Conservation (phyloP, 1,140 invertebrate genomes). For the Drosophila nebulosa region DNA sequence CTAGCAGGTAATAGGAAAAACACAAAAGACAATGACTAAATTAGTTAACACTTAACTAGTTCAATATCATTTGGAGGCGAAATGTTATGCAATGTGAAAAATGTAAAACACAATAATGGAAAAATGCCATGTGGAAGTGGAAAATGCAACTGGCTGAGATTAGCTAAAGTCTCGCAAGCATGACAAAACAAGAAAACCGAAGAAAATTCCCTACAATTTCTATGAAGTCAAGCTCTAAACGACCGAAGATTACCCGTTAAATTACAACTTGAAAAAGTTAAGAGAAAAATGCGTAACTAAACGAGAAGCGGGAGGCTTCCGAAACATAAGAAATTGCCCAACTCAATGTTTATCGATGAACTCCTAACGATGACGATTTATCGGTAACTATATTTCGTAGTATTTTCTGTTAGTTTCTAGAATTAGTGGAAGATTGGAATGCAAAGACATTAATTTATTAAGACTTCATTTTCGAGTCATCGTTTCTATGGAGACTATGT, state of each 20-base stretch:
- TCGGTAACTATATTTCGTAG: no score
- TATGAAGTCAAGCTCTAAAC: neutral
- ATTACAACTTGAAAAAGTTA: no score
- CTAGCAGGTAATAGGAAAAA: neutral
- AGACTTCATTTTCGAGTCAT: no score
- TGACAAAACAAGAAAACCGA: neutral
- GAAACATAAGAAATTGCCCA: no score
- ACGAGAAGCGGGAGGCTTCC: no score
- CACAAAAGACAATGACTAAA: neutral
- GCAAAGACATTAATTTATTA: no score
- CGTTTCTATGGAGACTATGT: no score
- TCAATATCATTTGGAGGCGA: neutral
- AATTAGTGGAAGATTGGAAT: no score
- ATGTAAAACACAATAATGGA: neutral
- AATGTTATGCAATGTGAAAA: constrained; percentile 1
- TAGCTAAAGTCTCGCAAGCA: neutral
- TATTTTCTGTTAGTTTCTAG: no score
- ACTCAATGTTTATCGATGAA: no score
- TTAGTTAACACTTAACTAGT: constrained; percentile 2
- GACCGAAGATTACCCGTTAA: neutral
- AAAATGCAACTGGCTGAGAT: neutral
- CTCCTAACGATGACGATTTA: no score
- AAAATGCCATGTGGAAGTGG: constrained; percentile 1
- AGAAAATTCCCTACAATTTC: neutral
- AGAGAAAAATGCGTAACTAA: no score